Percentiles rank a stretch among this genome's conserved stretches.
These are phyloP conservation scores for Melanotaenia parkinsoni DNA, from an alignment of 2,797 vertebrate species.

Conservation along the genomic window DNA sequence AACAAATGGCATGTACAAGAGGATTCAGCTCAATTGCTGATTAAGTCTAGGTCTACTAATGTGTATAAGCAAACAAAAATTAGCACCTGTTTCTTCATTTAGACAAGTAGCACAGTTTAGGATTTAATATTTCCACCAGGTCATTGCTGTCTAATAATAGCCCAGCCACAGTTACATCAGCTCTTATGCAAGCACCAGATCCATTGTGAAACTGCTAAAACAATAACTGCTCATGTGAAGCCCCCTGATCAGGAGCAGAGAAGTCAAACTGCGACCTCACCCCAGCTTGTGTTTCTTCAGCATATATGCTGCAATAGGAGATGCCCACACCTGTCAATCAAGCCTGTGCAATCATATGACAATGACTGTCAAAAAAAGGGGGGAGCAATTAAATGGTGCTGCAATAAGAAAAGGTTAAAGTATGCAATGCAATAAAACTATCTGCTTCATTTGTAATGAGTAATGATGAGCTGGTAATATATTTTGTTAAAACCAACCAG, in stretches of 20 bases:
- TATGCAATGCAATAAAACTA: neutral
- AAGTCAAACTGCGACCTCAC: conserved; percentile 60
- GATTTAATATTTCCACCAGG: conserved; percentile 53
- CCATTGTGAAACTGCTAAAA: conserved; percentile 35
- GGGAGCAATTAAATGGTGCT: neutral
- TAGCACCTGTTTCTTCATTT: conserved; percentile 37
- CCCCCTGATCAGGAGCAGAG: conserved; percentile 22
- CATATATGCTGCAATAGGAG: conserved; percentile 57
- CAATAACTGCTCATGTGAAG: conserved; percentile 17
- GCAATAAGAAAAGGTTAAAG: neutral
- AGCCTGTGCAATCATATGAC: conserved; percentile 64
- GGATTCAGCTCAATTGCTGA: conserved; percentile 57
- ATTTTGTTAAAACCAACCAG: neutral
- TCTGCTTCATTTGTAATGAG: neutral
- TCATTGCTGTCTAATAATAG: conserved; percentile 37
- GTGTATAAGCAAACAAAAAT: conserved; percentile 12
- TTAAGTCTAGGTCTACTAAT: conserved; percentile 28
- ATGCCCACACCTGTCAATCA: conserved; percentile 56
- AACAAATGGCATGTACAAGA: conserved; percentile 71
- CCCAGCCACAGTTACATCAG: conserved; percentile 37
- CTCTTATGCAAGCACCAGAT: conserved; percentile 23
- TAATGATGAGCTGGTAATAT: neutral
- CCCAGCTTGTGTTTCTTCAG: conserved; percentile 67
- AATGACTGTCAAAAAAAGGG: conserved; percentile 26
- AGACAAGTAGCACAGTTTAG: conserved; percentile 28